Evolutionary conservation across 2,113 vertebrate species (phyloP).

Genomic region (Heteronetta atricapilla): DNA sequence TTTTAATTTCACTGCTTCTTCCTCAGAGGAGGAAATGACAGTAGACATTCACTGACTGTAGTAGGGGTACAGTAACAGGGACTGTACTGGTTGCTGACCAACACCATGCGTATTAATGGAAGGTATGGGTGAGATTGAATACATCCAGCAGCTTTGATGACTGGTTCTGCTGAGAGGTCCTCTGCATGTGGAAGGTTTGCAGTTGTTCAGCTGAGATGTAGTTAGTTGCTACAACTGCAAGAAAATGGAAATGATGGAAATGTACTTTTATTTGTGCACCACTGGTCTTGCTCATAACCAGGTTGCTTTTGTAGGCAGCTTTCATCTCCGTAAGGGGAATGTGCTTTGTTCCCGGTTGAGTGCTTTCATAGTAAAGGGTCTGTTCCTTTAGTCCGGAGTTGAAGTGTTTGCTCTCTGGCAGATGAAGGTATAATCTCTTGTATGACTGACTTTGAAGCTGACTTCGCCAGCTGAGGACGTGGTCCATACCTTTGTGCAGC

Average conservation of each 20-base stretch:
- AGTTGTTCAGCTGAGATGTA: not conserved
- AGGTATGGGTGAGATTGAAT: not conserved
- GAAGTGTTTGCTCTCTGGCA: not conserved
- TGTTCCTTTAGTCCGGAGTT: not conserved
- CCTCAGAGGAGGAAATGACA: not conserved
- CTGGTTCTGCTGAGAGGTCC: not conserved
- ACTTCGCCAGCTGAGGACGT: not conserved
- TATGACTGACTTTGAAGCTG: not conserved
- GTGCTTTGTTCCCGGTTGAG: not conserved
- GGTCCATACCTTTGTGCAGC: not conserved
- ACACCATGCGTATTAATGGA: not conserved
- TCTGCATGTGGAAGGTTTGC: not conserved
- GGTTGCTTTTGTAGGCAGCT: not conserved
- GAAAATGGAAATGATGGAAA: not conserved
- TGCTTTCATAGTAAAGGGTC: not conserved
- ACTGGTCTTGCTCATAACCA: not conserved
- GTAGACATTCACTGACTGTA: not conserved
- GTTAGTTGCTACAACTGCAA: not conserved
- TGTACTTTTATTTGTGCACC: not conserved
- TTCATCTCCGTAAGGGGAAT: fast-evolving
- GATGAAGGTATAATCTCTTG: fast-evolving
- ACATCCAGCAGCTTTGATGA: not conserved
- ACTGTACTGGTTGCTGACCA: not conserved
- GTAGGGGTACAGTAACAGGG: not conserved
- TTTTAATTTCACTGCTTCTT: not conserved